Percentiles rank a stretch among this genome's conserved stretches.
Evolutionary conservation across 2,888 invertebrate genomes (phyloP).

Genomic region (Allacma fusca): DNA sequence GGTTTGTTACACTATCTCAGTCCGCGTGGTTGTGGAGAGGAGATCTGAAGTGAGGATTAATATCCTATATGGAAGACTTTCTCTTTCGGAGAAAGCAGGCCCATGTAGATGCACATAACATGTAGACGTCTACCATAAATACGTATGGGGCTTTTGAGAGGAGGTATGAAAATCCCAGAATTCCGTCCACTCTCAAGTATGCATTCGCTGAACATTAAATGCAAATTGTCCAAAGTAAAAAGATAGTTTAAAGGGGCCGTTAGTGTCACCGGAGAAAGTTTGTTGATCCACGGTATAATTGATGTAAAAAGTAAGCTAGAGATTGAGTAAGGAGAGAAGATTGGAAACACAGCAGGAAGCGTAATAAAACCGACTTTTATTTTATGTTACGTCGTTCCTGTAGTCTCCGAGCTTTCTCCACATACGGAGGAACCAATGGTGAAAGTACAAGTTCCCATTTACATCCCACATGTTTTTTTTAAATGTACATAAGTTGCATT

Average conservation of each 20-base stretch:
- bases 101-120: no score
- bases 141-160: neutral
- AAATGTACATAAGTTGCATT: no score
- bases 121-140: no score
- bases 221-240: slow-evolving; percentile 29
- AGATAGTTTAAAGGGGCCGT: slow-evolving; percentile 34
- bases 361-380: slow-evolving; percentile 40
- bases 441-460: no score
- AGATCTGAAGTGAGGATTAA: neutral
- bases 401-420: neutral
- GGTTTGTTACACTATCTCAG: slow-evolving; percentile 1
- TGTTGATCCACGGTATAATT: slow-evolving; percentile 42
- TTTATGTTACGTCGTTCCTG: slow-evolving; percentile 21
- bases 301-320: slow-evolving; percentile 37
- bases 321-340: slow-evolving; percentile 31
- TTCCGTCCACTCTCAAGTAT: neutral
- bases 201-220: slow-evolving; percentile 16
- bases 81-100: neutral
- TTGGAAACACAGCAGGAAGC: slow-evolving; percentile 33
- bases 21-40: neutral
- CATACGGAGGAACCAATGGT: neutral
- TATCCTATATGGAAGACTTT: no score
- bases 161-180: neutral
- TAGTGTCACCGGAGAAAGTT: slow-evolving; percentile 32
- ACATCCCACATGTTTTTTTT: no score